Percentiles rank a stretch among this genome's conserved stretches.
Evolutionary conservation across 2,113 vertebrate species (phyloP).

Genomic region (Rattus rattus): DNA sequence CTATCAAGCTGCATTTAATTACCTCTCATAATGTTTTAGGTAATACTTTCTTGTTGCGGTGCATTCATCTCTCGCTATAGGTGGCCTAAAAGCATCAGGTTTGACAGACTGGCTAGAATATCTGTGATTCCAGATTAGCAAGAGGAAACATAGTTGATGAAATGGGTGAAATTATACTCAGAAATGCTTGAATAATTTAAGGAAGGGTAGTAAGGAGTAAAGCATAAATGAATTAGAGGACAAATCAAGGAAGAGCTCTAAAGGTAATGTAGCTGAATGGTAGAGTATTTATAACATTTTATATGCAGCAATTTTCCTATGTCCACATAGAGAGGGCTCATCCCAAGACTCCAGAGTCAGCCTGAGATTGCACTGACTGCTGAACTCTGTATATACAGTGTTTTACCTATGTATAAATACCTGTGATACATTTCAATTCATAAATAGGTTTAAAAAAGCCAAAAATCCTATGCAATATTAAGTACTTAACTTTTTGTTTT

Average conservation of each 20-base stretch:
- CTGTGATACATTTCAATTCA: background rate
- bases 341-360: background rate
- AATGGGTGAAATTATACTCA: background rate
- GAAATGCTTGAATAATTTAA: background rate
- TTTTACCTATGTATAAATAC: background rate
- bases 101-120: background rate
- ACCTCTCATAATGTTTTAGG: too few species aligned
- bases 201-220: slow-evolving; percentile 2
- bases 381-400: background rate
- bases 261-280: background rate
- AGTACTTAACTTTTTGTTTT: background rate
- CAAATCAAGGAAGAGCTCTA: background rate
- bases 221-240: background rate
- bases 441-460: background rate
- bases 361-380: background rate
- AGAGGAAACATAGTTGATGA: background rate
- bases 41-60: background rate
- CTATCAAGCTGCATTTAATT: background rate
- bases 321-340: background rate
- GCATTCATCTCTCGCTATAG: background rate
- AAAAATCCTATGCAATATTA: background rate
- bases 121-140: background rate
- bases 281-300: slow-evolving; percentile 9
- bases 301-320: background rate
- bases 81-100: background rate